Evolutionary conservation across 2,888 invertebrate species (phyloP).

Genomic region (Esperia sulphurella): DNA sequence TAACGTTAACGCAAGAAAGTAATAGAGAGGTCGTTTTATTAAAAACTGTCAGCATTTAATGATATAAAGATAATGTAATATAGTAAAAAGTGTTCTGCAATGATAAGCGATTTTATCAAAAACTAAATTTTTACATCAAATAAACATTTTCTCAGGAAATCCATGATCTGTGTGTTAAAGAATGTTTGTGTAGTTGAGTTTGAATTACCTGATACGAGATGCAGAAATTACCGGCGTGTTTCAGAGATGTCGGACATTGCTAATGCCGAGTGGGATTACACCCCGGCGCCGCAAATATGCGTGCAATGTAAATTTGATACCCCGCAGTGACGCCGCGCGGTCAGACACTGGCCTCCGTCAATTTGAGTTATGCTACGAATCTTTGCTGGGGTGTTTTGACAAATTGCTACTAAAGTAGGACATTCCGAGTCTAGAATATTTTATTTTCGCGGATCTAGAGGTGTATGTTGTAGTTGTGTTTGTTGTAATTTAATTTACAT

Average conservation of each 20-base stretch:
- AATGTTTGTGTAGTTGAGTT: no score
- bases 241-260: slow-evolving; percentile 33
- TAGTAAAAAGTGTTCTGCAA: no score
- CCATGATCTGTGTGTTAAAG: no score
- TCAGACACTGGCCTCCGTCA: slow-evolving; percentile 40
- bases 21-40: no score
- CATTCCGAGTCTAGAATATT: not conserved
- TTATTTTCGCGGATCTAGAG: no score
- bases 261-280: slow-evolving; percentile 38
- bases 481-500: no score
- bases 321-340: slow-evolving; percentile 52
- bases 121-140: no score
- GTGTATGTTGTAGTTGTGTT: not conserved
- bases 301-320: slow-evolving; percentile 68
- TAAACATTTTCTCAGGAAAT: no score
- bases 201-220: not conserved
- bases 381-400: slow-evolving; percentile 36
- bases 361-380: slow-evolving; percentile 49
- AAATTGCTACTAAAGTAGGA: slow-evolving; percentile 23
- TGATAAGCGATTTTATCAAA: no score
- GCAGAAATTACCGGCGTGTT: slow-evolving; percentile 14
- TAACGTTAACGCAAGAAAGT: no score
- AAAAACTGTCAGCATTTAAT: no score
- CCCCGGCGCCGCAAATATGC: slow-evolving; percentile 59
- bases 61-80: no score